These are phyloP conservation scores for Eupleurogrammus muticus DNA, from an alignment of 2,797 vertebrate genomes.

Conservation along the genomic window DNA sequence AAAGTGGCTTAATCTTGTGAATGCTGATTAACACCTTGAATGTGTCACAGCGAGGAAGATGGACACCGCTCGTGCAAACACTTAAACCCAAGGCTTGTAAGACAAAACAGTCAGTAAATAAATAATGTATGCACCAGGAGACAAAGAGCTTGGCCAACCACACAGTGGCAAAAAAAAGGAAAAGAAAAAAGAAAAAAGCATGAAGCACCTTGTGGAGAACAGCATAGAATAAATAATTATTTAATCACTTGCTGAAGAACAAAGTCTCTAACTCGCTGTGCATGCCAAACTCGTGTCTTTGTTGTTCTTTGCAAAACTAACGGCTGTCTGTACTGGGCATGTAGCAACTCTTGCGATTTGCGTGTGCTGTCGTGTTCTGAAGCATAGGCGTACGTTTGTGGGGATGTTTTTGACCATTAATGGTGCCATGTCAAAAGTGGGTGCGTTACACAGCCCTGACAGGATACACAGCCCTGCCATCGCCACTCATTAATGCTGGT, in stretches of 20 bases:
- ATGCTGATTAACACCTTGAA: background rate
- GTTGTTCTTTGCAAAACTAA: constrained; percentile 14
- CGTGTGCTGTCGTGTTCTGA: too few species aligned
- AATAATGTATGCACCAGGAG: constrained; percentile 3
- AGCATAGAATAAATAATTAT: background rate
- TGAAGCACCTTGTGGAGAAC: background rate
- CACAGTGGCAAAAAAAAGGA: background rate
- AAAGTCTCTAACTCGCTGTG: constrained; percentile 18
- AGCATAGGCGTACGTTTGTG: too few species aligned
- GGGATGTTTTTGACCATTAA: too few species aligned
- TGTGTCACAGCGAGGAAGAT: background rate
- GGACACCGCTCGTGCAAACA: constrained; percentile 2
- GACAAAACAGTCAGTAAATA: constrained; percentile 17
- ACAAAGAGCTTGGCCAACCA: constrained; percentile 2
- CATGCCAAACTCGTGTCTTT: constrained; percentile 11
- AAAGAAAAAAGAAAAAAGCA: background rate
- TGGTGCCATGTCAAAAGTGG: too few species aligned
- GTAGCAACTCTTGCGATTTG: constrained; percentile 2
- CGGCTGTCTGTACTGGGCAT: background rate
- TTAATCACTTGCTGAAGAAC: background rate
- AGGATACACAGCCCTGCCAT: too few species aligned
- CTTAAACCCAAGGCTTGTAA: constrained; percentile 1
- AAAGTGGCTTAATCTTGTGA: background rate
- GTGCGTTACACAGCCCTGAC: too few species aligned
- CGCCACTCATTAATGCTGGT: too few species aligned